These are phyloP conservation scores for Sinella curviseta DNA, from an alignment of 1,140 invertebrate genomes.

Conservation along the genomic window DNA sequence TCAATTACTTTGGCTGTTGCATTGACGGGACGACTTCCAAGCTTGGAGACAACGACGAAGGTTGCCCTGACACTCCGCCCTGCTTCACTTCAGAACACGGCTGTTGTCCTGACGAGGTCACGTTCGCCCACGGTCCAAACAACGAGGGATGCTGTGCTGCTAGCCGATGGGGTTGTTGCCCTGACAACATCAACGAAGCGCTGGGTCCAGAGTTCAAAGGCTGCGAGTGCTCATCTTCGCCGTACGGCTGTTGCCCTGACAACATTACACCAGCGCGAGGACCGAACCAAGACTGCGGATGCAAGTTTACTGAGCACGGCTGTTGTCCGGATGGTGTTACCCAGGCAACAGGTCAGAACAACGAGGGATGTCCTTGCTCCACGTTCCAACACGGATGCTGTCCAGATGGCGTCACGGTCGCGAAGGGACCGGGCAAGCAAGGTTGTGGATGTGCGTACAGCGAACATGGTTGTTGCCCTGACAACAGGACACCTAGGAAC, in stretches of 20 bases:
- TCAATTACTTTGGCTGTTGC: conserved; percentile 67
- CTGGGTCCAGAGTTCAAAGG: conserved; percentile 72
- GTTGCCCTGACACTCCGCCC: conserved; percentile 54
- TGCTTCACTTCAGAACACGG: conserved; percentile 76
- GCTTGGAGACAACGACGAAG: conserved; percentile 48
- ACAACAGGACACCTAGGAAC: conserved; percentile 67
- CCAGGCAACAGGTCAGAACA: conserved; percentile 59
- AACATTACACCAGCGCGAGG: conserved; percentile 80
- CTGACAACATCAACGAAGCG: conserved; percentile 82
- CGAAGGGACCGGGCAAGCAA: conserved; percentile 67
- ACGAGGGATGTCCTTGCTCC: conserved; percentile 76
- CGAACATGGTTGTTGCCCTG: conserved; percentile 82
- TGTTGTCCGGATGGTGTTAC: conserved; percentile 73
- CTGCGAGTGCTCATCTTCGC: background rate
- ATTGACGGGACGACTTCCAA: conserved; percentile 32
- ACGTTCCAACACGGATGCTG: conserved; percentile 91
- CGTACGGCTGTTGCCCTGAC: conserved; percentile 85
- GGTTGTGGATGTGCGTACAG: conserved; percentile 79
- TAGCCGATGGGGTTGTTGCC: conserved; percentile 60
- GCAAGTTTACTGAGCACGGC: conserved; percentile 72
- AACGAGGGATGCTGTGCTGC: conserved; percentile 78
- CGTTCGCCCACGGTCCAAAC: conserved; percentile 79
- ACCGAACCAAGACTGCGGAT: conserved; percentile 77
- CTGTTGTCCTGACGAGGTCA: conserved; percentile 83
- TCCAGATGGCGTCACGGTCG: conserved; percentile 78